Evolutionary conservation across 2,113 vertebrate species (phyloP).

Genomic region (Morone saxatilis): DNA sequence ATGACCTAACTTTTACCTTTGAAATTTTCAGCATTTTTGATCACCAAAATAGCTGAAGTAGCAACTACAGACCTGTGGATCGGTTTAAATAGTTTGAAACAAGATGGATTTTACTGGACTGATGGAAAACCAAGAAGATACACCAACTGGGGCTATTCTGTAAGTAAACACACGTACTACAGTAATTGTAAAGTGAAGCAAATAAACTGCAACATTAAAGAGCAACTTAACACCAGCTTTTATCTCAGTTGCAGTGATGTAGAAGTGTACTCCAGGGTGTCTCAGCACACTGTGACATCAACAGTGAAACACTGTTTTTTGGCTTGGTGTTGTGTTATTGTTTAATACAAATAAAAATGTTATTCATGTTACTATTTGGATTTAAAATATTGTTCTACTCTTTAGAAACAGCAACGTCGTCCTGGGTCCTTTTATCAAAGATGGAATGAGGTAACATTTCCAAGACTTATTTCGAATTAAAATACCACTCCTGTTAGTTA

Average conservation of each 20-base stretch:
- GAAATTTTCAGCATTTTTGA: slow-evolving; percentile 87
- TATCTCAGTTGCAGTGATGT: not conserved
- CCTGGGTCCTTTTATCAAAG: slow-evolving; percentile 68
- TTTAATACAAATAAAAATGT: not conserved
- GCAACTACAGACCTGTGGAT: slow-evolving; percentile 86
- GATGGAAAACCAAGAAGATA: slow-evolving; percentile 87
- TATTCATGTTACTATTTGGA: too few relatives aligned
- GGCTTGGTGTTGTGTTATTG: not conserved
- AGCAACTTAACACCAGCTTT: not conserved
- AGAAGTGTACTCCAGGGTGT: not conserved
- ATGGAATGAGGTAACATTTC: slow-evolving; percentile 75
- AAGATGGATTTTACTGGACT: slow-evolving; percentile 88
- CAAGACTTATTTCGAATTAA: not conserved
- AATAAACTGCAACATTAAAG: not conserved
- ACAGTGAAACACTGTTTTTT: not conserved
- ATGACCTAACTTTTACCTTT: not conserved
- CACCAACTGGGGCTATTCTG: slow-evolving; percentile 87
- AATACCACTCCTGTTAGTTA: not conserved
- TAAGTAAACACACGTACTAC: slow-evolving; percentile 32
- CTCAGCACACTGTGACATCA: not conserved
- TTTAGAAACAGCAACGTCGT: slow-evolving; percentile 54
- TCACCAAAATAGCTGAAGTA: slow-evolving; percentile 78
- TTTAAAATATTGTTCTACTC: not conserved
- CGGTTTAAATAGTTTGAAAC: slow-evolving; percentile 88
- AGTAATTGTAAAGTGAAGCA: not conserved